Percentiles rank a stretch among this genome's conserved stretches.
Evolutionary conservation across 2,888 invertebrate species (phyloP).

Genomic region (Drosophila fulvimacula): DNA sequence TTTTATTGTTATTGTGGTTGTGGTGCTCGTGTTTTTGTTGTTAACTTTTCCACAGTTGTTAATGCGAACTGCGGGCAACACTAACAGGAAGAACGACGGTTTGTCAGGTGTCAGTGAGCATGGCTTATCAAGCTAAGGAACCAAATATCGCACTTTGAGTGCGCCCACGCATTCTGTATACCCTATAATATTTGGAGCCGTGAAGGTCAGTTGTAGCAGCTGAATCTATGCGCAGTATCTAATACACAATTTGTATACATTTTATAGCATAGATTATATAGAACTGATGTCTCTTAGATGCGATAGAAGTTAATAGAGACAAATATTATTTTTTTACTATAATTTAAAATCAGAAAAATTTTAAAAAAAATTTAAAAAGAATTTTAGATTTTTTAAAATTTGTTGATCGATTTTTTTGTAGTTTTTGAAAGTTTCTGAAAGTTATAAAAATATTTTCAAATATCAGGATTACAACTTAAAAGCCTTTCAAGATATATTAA

Average conservation of each 20-base stretch:
- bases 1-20: conserved; percentile 1
- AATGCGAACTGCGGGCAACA: not conserved
- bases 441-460: too few species aligned
- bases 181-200: not conserved
- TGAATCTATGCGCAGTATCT: not conserved
- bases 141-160: not conserved
- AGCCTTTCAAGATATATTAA: too few species aligned
- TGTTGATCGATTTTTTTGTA: too few species aligned
- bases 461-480: too few species aligned
- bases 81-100: conserved; percentile 1
- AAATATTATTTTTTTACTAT: not conserved
- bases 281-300: not conserved
- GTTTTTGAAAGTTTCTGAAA: too few species aligned
- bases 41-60: not conserved
- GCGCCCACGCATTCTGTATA: not conserved
- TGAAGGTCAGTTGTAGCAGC: not conserved
- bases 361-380: too few species aligned
- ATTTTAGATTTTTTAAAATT: too few species aligned
- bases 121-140: not conserved
- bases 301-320: not conserved
- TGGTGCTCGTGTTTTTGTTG: conserved; percentile 2
- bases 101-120: not conserved
- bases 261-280: not conserved
- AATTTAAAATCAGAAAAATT: too few species aligned
- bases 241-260: not conserved